Evolutionary conservation across 2,888 invertebrate species (phyloP), one percentile per base, ranked within the genome.

Genomic region (Diplolepis rosae): DNA sequence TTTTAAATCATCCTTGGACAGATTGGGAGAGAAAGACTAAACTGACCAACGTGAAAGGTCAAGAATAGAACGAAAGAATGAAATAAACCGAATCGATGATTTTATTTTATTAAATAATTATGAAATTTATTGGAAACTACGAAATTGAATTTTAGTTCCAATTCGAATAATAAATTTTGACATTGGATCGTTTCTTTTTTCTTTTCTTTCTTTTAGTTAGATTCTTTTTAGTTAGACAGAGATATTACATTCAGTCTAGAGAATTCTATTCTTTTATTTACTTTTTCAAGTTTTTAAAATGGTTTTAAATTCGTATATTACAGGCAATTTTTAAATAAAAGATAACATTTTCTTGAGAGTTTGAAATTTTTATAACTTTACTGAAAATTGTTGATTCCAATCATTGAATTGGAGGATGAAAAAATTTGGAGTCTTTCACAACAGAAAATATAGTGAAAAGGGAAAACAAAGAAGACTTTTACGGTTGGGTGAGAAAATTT

Each of bases 261-360:
- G 24, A 30, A 54, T 32, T 54, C 30, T 18, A 54, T 15, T 22
- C 32, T 32, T 18, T 32, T 4, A 13, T 13, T 61, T 61, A 2
- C 7, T 54, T 30, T 54, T 7, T 28, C 28, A 13, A 13, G 5
- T 42, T 42, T 42, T 42, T 54, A 6, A 35, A n/a, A 39, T 39
- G 18, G n/a, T n/a, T 61, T 4, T 35, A 39, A 24, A 61, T 35
- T 61, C 56, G 35, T 61, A 61, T 61, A 61, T 61, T 61, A 61
- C 56, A 61, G 1, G 35, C 7, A 61, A 35, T 32, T 54, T 61
- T 61, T n/a, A 18, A 35, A 13, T 22, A 30, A 54, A 54, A 54
- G 11, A 11, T 32, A 30, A 28, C 2, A 54, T 3, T 48, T 7
- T 30, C 11, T 32, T 6, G 15, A 4, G 15, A 30, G 15, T 32